phyloP scores from a whole-genome alignment of 2,113 vertebrate genomes.

The Acrocephalus arundinaceus region DNA sequence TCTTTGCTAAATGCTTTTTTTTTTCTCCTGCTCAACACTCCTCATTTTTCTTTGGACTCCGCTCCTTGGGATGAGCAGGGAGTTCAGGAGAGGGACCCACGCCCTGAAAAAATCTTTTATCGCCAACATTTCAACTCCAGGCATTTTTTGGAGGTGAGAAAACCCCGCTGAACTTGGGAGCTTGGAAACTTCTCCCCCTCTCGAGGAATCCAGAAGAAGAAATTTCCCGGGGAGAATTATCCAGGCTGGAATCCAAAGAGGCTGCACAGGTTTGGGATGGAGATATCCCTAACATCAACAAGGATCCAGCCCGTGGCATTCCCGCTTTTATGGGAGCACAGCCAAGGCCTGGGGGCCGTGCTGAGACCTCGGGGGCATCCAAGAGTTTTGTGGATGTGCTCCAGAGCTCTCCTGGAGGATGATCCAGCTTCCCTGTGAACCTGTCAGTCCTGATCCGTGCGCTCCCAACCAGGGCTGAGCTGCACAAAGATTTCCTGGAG shows the following conservation, averaged over 20 bases:
- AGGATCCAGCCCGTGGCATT: fast-evolving
- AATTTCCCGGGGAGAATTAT: neutral
- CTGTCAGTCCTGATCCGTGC: neutral
- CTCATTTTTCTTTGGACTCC: neutral
- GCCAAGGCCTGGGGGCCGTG: neutral
- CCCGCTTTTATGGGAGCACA: neutral
- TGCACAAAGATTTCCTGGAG: neutral
- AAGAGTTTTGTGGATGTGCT: neutral
- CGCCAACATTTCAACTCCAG: neutral
- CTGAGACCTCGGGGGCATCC: fast-evolving
- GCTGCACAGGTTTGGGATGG: neutral
- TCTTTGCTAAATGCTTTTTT: neutral
- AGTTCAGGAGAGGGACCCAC: slow-evolving; percentile 5
- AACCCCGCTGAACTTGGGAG: slow-evolving; percentile 10
- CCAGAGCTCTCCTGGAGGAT: neutral
- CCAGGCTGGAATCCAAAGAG: neutral
- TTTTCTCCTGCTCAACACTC: neutral
- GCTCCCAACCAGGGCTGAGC: neutral
- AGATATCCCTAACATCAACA: fast-evolving
- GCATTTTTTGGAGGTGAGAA: slow-evolving; percentile 53
- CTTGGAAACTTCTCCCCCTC: slow-evolving; percentile 25
- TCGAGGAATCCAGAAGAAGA: neutral
- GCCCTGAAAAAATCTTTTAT: slow-evolving; percentile 7
- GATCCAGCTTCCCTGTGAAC: neutral
- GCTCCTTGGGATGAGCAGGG: slow-evolving; percentile 26